phyloP scores from a whole-genome alignment of 2,113 vertebrate species.

The Syrmaticus mikado region DNA sequence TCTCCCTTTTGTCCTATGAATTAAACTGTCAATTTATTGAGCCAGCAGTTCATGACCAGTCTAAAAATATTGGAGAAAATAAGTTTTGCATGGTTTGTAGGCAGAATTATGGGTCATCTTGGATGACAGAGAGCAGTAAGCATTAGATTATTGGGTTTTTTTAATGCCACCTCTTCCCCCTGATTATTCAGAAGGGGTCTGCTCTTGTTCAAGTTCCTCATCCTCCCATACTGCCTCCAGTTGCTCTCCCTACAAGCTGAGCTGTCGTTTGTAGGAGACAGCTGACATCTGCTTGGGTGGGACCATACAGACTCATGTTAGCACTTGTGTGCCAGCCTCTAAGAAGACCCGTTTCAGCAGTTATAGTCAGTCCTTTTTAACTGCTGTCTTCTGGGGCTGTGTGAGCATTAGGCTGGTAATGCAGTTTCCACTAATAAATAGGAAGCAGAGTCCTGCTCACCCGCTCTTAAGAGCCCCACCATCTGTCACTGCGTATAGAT shows the following conservation, averaged over 20 bases:
- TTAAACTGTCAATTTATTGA: not conserved
- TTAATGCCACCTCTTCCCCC: not conserved
- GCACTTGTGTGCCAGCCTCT: not conserved
- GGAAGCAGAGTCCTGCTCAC: not conserved
- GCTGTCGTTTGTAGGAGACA: not conserved
- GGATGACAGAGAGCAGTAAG: not conserved
- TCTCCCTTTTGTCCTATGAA: not conserved
- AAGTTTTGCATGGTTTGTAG: not conserved
- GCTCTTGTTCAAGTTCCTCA: not conserved
- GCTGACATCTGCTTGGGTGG: not conserved
- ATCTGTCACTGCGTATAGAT: slow-evolving; percentile 17
- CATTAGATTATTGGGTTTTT: not conserved
- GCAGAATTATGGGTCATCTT: not conserved
- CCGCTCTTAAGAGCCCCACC: not conserved
- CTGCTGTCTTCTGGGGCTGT: not conserved
- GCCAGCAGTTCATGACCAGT: not conserved
- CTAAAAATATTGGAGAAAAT: not conserved
- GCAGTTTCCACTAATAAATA: slow-evolving; percentile 10
- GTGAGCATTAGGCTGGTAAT: not conserved
- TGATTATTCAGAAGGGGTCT: not conserved
- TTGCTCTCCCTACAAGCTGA: not conserved
- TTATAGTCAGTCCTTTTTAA: not conserved
- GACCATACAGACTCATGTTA: not conserved
- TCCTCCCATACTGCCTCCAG: not conserved
- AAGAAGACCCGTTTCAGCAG: not conserved